Conservation (phyloP, 1,140 invertebrate species). For the Drosophila lini region DNA sequence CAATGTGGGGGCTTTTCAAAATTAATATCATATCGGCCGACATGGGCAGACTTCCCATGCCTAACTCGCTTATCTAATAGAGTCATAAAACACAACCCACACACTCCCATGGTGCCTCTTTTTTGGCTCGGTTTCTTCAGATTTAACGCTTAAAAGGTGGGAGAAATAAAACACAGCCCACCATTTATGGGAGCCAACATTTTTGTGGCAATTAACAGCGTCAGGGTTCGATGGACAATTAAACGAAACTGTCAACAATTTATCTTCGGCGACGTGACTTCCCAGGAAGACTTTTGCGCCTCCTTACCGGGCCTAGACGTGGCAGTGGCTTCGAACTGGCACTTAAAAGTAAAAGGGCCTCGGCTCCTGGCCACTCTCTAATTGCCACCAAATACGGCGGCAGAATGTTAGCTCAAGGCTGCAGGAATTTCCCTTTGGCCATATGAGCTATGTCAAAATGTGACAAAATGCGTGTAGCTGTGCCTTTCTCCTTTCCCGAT, state of each 20-base stretch:
- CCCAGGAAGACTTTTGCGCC: conserved; percentile 73
- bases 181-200: conserved; percentile 57
- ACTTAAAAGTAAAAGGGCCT: conserved; percentile 71
- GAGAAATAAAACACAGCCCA: conserved; percentile 21
- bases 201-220: conserved; percentile 77
- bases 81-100: conserved; percentile 65
- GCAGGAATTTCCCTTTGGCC: conserved; percentile 46
- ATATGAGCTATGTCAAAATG: conserved; percentile 80
- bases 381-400: conserved; percentile 75
- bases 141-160: conserved; percentile 23
- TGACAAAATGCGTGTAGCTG: conserved; percentile 79
- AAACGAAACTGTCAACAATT: conserved; percentile 82
- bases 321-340: conserved; percentile 25
- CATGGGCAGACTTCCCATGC: conserved; percentile 28
- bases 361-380: conserved; percentile 46
- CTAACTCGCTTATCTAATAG: conserved; percentile 71
- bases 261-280: conserved; percentile 76
- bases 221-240: conserved; percentile 57
- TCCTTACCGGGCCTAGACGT: conserved; percentile 64
- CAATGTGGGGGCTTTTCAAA: conserved; percentile 62
- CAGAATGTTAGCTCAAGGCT: conserved; percentile 56
- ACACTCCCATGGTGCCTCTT: conserved; percentile 11
- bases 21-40: conserved; percentile 59
- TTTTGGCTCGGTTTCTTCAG: conserved; percentile 13
- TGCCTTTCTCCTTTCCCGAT: conserved; percentile 51